A percentile compares a stretch with the other conserved stretches of the same genome.
phyloP scores from a whole-genome alignment of 2,113 vertebrate genomes.

The Megatriorchis doriae region DNA sequence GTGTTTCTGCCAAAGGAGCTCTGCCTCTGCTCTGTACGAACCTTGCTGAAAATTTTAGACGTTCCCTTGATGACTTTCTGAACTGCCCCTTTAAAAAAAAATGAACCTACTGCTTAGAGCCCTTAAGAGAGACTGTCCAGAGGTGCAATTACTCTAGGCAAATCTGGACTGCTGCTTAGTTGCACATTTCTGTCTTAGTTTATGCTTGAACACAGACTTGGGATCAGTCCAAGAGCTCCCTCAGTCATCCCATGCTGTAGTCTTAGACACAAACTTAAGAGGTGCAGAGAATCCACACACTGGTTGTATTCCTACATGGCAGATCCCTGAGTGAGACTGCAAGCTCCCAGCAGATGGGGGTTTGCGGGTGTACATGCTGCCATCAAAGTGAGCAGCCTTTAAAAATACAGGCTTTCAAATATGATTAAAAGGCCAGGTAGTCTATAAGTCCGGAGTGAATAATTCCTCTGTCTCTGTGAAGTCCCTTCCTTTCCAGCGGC shows the following conservation, averaged over 20 bases:
- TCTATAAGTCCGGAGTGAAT: not conserved
- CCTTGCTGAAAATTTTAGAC: not conserved
- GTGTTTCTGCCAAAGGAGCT: not conserved
- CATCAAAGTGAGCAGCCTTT: not conserved
- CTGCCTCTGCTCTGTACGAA: not conserved
- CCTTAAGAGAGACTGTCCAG: not conserved
- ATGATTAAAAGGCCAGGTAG: conserved; percentile 15
- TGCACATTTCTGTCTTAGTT: not conserved
- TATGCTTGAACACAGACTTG: not conserved
- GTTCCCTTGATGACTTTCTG: not conserved
- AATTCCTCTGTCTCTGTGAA: conserved; percentile 23
- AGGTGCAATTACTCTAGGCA: not conserved
- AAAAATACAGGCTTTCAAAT: not conserved
- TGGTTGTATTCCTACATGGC: not conserved
- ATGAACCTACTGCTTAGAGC: not conserved
- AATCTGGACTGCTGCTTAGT: not conserved
- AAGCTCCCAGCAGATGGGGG: not conserved
- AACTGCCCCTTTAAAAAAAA: not conserved
- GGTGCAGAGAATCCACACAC: not conserved
- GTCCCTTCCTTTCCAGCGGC: not conserved
- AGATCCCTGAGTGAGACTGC: not conserved
- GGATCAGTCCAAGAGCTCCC: not conserved
- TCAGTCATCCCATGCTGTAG: not conserved
- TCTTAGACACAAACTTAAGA: not conserved
- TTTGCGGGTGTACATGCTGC: not conserved